phyloP scores from a whole-genome alignment of 2,888 invertebrate species.

The Microctonus brassicae region DNA sequence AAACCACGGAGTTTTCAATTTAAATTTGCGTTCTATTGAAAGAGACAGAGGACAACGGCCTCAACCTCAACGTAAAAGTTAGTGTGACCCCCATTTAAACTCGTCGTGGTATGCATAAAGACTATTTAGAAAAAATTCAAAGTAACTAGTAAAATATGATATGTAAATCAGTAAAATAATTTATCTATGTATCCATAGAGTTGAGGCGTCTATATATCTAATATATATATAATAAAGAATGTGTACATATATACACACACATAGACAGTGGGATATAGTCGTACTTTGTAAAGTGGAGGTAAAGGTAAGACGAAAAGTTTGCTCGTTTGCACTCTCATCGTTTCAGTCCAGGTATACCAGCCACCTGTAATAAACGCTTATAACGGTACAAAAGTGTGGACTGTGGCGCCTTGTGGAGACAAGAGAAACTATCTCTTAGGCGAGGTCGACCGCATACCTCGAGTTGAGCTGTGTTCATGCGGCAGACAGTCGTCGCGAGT shows the following conservation, averaged over 20 bases:
- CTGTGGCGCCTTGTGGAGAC: slow-evolving; percentile 58
- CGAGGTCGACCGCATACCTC: slow-evolving; percentile 69
- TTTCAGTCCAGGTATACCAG: slow-evolving; percentile 45
- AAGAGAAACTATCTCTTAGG: slow-evolving; percentile 58
- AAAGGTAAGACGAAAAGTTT: slow-evolving; percentile 5
- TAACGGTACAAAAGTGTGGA: slow-evolving; percentile 62
- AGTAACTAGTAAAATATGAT: not conserved
- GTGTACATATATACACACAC: slow-evolving; percentile 24
- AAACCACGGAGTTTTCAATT: not conserved
- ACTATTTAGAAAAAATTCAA: not conserved
- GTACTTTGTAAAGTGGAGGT: slow-evolving; percentile 12
- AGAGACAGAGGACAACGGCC: slow-evolving; percentile 54
- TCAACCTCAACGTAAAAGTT: slow-evolving; percentile 49
- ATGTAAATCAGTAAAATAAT: not conserved
- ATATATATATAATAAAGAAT: too few species aligned
- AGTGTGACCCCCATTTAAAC: slow-evolving; percentile 51
- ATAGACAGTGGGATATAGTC: slow-evolving; percentile 26
- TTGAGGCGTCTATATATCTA: not conserved
- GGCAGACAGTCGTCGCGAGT: slow-evolving; percentile 53
- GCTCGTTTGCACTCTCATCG: slow-evolving; percentile 20
- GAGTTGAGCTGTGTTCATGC: slow-evolving; percentile 63
- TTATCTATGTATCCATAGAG: not conserved
- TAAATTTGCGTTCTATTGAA: not conserved
- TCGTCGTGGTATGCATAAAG: not conserved
- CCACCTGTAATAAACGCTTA: slow-evolving; percentile 59